Evolutionary conservation across 2,113 vertebrate genomes (phyloP), one percentile per base, ranked within the genome.

Genomic region (Taxidea taxus): DNA sequence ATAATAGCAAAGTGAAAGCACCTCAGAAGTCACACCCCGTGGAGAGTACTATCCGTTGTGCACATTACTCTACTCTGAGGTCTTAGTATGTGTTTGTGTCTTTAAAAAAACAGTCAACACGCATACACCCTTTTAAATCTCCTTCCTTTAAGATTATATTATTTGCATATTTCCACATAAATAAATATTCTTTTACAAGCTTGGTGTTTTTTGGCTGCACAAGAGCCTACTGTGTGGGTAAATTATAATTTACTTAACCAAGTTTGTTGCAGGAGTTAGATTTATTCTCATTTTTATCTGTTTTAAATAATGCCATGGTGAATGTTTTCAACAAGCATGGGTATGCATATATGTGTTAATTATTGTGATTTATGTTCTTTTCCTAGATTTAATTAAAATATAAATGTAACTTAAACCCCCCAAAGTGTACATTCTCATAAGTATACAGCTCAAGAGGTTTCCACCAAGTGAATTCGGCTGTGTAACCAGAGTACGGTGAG

Each of bases 31-130:
- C 27, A 39, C 2, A 16, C 11, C 1, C 5, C 16, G 47, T 64
- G 2, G 37, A 87, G 94, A 15, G 0, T 18, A 29, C 5, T 4
- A 27, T 20, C 2, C 0, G 0, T 25, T 85, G 3, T n/a, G 4
- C 0, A 4, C 44, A n/a, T 49, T 78, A 5, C 25, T 90, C 10
- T 18, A 9, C 7, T 18, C 10, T 62, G 31, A 80, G 20, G n/a
- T 23, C 5, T 37, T 4, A 44, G 9, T 27, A 3, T 44, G 31
- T 62, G 8, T 94, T 23, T 54, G 6, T 68, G 4, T 72, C 51
- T 72, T 87, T 42, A 58, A 12, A 81, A 81, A 39, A 49, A 66
- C 9, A 42, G 3, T 92, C 4, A 64, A 16, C 86, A 21, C 0
- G 2, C 8, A 27, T 18, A 21, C 12, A 39, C 4, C n/a, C 11